Percentiles rank a stretch among this genome's conserved stretches.
phyloP scores from a whole-genome alignment of 2,113 vertebrate genomes.

The Anhinga anhinga region DNA sequence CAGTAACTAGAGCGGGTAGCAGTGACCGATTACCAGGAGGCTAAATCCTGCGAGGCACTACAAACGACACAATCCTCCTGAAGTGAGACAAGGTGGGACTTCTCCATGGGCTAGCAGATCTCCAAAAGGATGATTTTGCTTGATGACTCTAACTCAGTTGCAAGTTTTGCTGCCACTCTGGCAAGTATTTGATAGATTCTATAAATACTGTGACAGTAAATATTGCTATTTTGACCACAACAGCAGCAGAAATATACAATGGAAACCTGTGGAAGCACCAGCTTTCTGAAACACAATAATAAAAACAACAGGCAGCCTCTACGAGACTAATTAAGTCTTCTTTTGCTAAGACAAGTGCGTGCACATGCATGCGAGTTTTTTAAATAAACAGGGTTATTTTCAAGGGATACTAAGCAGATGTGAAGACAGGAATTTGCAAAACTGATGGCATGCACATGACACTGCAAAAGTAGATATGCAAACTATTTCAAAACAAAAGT shows the following conservation, averaged over 20 bases:
- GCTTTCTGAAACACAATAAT: not conserved
- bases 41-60: not conserved
- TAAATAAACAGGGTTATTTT: not conserved
- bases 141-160: not conserved
- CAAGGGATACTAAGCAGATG: not conserved
- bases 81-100: not conserved
- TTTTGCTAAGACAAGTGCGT: not conserved
- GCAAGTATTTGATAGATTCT: not conserved
- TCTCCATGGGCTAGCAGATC: fast-evolving
- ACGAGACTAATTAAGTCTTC: not conserved
- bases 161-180: not conserved
- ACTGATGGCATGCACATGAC: not conserved
- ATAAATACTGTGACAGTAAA: not conserved
- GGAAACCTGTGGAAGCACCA: not conserved
- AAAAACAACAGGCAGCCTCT: not conserved
- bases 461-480: not conserved
- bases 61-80: too few species aligned
- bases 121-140: not conserved
- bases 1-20: fast-evolving
- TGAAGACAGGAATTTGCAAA: not conserved
- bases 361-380: not conserved
- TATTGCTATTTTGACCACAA: not conserved
- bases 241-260: fast-evolving
- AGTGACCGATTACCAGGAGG: fast-evolving
- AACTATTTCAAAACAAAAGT: not conserved